A percentile compares a stretch with the other conserved stretches of the same genome.
phyloP scores from a whole-genome alignment of 2,113 vertebrate genomes.

The Onychostruthus taczanowskii region DNA sequence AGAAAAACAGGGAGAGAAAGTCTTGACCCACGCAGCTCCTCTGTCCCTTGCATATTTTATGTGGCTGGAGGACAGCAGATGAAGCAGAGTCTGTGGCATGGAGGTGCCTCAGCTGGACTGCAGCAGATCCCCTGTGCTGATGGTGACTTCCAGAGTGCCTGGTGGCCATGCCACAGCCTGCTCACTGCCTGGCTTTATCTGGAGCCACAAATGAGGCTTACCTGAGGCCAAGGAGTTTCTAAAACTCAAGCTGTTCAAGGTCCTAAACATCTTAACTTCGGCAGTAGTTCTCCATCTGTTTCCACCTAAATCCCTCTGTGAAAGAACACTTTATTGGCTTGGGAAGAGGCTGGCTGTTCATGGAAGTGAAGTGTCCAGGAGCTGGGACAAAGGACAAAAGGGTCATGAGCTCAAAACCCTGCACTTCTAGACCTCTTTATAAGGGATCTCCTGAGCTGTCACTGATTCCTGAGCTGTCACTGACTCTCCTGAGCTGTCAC shows the following conservation, averaged over 20 bases:
- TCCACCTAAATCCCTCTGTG: neutral
- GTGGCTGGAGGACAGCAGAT: neutral
- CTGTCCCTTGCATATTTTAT: accelerated
- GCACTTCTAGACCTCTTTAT: neutral
- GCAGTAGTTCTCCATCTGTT: neutral
- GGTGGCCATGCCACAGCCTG: neutral
- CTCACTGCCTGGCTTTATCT: neutral
- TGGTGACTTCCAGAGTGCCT: neutral
- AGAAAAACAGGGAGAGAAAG: neutral
- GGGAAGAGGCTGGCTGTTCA: neutral
- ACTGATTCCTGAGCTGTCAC: neutral
- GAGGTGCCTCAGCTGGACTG: neutral
- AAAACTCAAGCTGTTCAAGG: neutral
- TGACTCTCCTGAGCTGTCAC: neutral
- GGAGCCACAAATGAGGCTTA: neutral
- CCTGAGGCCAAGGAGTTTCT: neutral
- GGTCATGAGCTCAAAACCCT: neutral
- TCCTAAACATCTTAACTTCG: neutral
- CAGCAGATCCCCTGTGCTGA: neutral
- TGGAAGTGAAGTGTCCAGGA: neutral
- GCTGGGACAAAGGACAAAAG: neutral
- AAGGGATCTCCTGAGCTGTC: neutral
- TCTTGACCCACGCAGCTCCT: accelerated
- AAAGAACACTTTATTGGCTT: neutral
- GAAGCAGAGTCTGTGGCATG: neutral